Conservation (phyloP, 2,797 vertebrate species). For the Hapalemur alaotrensis region DNA sequence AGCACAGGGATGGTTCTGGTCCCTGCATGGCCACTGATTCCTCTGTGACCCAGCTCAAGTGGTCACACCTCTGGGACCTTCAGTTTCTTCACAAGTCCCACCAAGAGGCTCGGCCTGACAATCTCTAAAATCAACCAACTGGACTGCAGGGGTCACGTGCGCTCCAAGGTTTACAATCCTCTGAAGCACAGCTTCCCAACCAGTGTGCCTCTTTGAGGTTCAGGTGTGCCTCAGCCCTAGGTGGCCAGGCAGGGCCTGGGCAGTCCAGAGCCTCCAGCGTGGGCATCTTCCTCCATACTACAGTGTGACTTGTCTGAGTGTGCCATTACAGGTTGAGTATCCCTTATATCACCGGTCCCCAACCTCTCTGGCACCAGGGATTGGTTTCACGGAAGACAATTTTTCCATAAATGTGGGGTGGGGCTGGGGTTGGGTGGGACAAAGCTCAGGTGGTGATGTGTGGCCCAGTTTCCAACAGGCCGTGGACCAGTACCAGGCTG, state of each 20-base stretch:
- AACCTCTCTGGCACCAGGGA: no score
- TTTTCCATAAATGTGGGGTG: no score
- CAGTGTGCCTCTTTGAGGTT: not conserved
- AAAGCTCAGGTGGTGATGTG: no score
- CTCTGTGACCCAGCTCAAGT: not conserved
- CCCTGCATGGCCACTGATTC: not conserved
- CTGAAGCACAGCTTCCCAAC: not conserved
- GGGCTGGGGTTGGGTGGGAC: no score
- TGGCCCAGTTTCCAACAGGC: no score
- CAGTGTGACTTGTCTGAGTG: rapidly evolving
- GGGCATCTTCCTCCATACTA: not conserved
- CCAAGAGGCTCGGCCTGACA: not conserved
- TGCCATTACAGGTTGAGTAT: no score
- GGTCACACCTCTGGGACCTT: not conserved
- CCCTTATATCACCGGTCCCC: no score
- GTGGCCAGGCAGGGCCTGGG: not conserved
- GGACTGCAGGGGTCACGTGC: not conserved
- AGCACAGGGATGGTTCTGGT: not conserved
- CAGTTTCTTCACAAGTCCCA: not conserved
- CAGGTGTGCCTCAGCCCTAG: not conserved
- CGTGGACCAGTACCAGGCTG: no score
- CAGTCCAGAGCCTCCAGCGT: not conserved
- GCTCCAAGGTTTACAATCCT: not conserved
- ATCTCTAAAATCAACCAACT: not conserved
- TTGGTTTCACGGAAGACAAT: no score